These are phyloP conservation scores for Syngnathus rostellatus DNA, from an alignment of 2,797 vertebrate species.

Conservation along the genomic window DNA sequence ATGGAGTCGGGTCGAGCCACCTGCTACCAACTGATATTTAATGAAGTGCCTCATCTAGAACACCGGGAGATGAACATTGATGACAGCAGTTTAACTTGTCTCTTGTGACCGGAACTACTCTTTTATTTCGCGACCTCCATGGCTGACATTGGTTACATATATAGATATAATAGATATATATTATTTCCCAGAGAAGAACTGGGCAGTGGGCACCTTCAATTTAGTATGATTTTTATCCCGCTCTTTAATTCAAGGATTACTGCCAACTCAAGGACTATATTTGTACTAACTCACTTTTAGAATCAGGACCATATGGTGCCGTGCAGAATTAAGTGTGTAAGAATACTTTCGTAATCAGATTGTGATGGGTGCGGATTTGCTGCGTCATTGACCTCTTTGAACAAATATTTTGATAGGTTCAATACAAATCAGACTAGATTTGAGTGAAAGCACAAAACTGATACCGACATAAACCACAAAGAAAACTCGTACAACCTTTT, in stretches of 20 bases:
- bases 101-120: constrained; percentile 3
- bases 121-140: not conserved
- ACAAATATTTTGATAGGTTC: not conserved
- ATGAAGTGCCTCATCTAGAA: constrained; percentile 60
- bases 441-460: not conserved
- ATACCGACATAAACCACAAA: not conserved
- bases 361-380: not conserved
- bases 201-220: not conserved
- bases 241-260: not conserved
- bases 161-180: not conserved
- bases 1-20: constrained; percentile 54
- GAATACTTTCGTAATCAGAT: not conserved
- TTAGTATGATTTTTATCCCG: not conserved
- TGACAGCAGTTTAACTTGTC: constrained; percentile 40
- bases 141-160: not conserved
- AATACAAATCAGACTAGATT: not conserved
- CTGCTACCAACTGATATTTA: constrained; percentile 61
- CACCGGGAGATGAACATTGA: constrained; percentile 52
- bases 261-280: not conserved
- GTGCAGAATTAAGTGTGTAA: not conserved
- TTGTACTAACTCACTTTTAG: not conserved
- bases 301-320: not conserved
- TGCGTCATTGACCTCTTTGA: not conserved
- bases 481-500: not conserved
- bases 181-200: not conserved